phyloP scores from a whole-genome alignment of 2,888 invertebrate species.

The Andrena trimmerana region DNA sequence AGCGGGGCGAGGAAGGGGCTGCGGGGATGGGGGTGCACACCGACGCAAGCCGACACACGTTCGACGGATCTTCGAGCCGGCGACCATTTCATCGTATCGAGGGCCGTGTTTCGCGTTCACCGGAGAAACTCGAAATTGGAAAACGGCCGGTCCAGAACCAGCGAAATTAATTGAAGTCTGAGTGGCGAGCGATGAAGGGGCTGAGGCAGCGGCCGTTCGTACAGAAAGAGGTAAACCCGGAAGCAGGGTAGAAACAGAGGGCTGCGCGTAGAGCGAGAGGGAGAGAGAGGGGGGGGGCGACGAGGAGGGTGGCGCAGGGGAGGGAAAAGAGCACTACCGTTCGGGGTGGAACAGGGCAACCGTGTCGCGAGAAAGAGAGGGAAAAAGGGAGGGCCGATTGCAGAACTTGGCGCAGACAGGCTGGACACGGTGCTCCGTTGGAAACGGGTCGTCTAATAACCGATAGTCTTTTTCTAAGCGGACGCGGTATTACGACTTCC shows the following conservation, averaged over 20 bases:
- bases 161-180: constrained; percentile 81
- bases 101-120: constrained; percentile 66
- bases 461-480: constrained; percentile 70
- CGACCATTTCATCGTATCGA: constrained; percentile 63
- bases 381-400: constrained; percentile 64
- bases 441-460: constrained; percentile 70
- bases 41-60: constrained; percentile 19
- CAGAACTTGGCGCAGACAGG: constrained; percentile 69
- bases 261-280: constrained; percentile 17
- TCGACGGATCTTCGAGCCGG: constrained; percentile 44
- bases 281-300: neutral
- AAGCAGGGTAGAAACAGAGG: constrained; percentile 53
- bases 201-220: constrained; percentile 60
- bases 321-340: constrained; percentile 45
- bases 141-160: constrained; percentile 74
- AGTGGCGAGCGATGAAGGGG: constrained; percentile 74
- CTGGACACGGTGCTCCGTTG: constrained; percentile 57
- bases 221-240: constrained; percentile 69
- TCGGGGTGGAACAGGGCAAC: constrained; percentile 59
- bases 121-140: constrained; percentile 78
- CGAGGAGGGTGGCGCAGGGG: neutral
- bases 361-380: constrained; percentile 34
- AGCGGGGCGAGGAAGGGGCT: neutral
- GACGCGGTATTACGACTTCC: constrained; percentile 37
- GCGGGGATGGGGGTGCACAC: constrained; percentile 4